Conservation (phyloP, 2,888 invertebrate genomes). For the Nysson spinosus region DNA sequence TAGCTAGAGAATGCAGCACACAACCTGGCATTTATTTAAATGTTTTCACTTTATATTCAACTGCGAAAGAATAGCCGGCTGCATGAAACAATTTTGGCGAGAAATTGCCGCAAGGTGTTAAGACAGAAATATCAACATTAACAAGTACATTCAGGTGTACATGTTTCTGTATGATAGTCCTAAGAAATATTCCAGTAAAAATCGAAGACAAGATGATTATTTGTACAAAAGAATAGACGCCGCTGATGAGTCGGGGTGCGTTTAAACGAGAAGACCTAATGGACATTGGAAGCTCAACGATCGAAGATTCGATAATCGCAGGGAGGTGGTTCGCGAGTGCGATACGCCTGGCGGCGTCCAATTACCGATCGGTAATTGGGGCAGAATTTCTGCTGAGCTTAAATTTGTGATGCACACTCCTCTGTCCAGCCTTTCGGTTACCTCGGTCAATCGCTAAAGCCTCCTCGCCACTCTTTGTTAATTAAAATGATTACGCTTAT, state of each 20-base stretch:
- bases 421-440: slow-evolving; percentile 40
- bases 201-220: background rate
- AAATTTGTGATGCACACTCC: slow-evolving; percentile 60
- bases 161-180: too few relatives aligned
- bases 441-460: slow-evolving; percentile 47
- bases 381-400: slow-evolving; percentile 72
- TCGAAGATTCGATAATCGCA: slow-evolving; percentile 69
- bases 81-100: too few relatives aligned
- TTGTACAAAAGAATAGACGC: slow-evolving; percentile 9
- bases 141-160: too few relatives aligned
- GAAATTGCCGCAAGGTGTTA: too few relatives aligned
- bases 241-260: too few relatives aligned
- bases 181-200: background rate
- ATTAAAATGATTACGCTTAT: slow-evolving; percentile 62
- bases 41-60: too few relatives aligned
- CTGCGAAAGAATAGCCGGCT: too few relatives aligned
- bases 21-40: too few relatives aligned
- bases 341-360: slow-evolving; percentile 73
- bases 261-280: slow-evolving; percentile 12
- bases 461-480: slow-evolving; percentile 53
- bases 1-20: too few relatives aligned
- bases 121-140: too few relatives aligned
- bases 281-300: slow-evolving; percentile 46
- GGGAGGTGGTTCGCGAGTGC: slow-evolving; percentile 60
- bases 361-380: slow-evolving; percentile 74